Evolutionary conservation across 37 sponge, comb jelly and placozoan genomes (phyloP), one percentile per base, ranked within the genome.

Genomic region (Eunapius fragilis): DNA sequence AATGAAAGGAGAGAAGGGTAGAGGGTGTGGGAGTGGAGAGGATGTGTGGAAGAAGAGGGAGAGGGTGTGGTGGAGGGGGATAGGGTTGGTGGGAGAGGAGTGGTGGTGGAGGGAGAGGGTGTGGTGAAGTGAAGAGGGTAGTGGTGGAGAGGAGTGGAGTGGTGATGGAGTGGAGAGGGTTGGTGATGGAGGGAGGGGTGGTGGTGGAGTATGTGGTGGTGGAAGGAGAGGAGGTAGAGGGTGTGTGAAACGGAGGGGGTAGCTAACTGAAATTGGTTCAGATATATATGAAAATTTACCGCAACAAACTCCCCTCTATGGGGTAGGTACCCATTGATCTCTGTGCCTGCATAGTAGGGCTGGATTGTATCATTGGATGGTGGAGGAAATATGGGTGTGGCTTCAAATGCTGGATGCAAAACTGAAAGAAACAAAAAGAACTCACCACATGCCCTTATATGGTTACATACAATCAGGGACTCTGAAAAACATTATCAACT

Each of bases 241-340:
- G n/a, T n/a, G n/a, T n/a, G n/a, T n/a, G n/a, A n/a, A n/a, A n/a
- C n/a, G n/a, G n/a, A n/a, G n/a, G n/a, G n/a, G n/a, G n/a, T n/a
- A n/a, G n/a, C n/a, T n/a, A n/a, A n/a, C n/a, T n/a, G n/a, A n/a
- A n/a, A n/a, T n/a, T n/a, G n/a, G n/a, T n/a, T n/a, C n/a, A n/a
- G n/a, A n/a, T n/a, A n/a, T n/a, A n/a, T n/a, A 10, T 35, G 3
- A 31, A 36, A 2, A 32, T 92, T 85, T 69, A 94, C 95, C n/a
- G 80, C 74, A 31, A 77, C 77, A 75, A 95, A 95, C 31, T 95
- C 96, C 26, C 88, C 93, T 49, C 96, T 83, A 45, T 73, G 91
- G n/a, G 96, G 96, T 87, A 86, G 79, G 87, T 85, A 95, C 31
- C 93, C 87, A 38, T 26, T 69, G 7, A 93, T 90, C 72, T 90